Percentiles rank a stretch among this genome's conserved stretches.
These are phyloP conservation scores for Cladopsammia gracilis DNA, from an alignment of 64 coral and sea anemone species.

Conservation along the genomic window DNA sequence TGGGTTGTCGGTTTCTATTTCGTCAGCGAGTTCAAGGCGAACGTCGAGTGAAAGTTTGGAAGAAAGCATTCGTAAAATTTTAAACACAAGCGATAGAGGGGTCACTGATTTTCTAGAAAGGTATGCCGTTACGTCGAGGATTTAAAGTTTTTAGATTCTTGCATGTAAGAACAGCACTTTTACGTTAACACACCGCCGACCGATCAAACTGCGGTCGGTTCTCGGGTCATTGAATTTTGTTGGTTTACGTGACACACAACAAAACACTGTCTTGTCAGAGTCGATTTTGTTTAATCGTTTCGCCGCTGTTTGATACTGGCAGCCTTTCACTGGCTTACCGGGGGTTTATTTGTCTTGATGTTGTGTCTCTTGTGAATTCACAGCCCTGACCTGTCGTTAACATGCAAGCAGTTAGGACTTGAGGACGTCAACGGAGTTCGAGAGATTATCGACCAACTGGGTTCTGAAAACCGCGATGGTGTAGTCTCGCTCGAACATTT, in stretches of 20 bases:
- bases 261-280: conserved; percentile 23
- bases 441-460: conserved; percentile 32
- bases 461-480: conserved; percentile 11
- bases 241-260: conserved; percentile 20
- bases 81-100: conserved; percentile 24
- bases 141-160: conserved; percentile 31
- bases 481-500: conserved; percentile 25
- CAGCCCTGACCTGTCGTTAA: conserved; percentile 37
- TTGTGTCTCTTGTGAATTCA: conserved; percentile 48
- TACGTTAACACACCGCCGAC: conserved; percentile 5
- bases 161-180: neutral
- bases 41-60: conserved; percentile 77
- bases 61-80: conserved; percentile 72
- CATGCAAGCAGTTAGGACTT: conserved; percentile 27
- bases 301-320: neutral
- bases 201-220: conserved; percentile 12
- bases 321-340: conserved; percentile 12
- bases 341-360: conserved; percentile 33
- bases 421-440: neutral
- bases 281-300: conserved; percentile 54
- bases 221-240: conserved; percentile 28
- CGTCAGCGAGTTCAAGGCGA: conserved; percentile 61
- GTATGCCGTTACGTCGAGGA: conserved; percentile 58
- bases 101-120: conserved; percentile 48
- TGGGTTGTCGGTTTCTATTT: conserved; percentile 27